Evolutionary conservation across 1,140 invertebrate genomes (phyloP).

Genomic region (Pararge aegeria): DNA sequence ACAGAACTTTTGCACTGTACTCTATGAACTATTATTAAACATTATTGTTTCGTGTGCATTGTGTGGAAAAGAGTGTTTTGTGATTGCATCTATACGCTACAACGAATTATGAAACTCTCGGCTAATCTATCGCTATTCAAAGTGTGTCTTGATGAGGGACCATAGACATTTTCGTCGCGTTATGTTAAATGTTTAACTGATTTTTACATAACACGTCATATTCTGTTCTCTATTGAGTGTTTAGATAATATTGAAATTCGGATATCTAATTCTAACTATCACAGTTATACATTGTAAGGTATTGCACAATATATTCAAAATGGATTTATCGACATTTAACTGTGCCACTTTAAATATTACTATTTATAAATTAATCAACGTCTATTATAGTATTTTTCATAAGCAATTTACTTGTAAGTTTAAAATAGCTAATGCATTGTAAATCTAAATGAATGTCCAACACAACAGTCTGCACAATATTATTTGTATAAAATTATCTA

Average conservation of each 20-base stretch:
- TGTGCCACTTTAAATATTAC: conserved; percentile 56
- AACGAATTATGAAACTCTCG: conserved; percentile 49
- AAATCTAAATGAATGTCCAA: not conserved
- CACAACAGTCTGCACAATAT: too few relatives aligned
- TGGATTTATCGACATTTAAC: conserved; percentile 40
- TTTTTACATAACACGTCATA: conserved; percentile 20
- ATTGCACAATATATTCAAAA: conserved; percentile 65
- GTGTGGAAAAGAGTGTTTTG: conserved; percentile 6
- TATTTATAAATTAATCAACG: conserved; percentile 22
- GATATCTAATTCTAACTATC: conserved; percentile 39
- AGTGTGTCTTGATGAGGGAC: conserved; percentile 69
- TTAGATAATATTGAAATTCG: conserved; percentile 21
- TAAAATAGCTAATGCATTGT: not conserved
- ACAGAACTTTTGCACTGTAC: not conserved
- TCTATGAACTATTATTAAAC: not conserved
- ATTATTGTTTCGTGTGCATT: conserved; percentile 9
- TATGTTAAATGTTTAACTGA: conserved; percentile 28
- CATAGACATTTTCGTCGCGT: conserved; percentile 58
- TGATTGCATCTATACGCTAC: conserved; percentile 25
- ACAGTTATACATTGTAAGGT: conserved; percentile 49
- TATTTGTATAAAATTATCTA: too few relatives aligned
- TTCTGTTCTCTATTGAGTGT: conserved; percentile 53
- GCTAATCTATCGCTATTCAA: conserved; percentile 39
- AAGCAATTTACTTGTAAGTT: conserved; percentile 54
- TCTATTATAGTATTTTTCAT: conserved; percentile 46